phyloP scores from a whole-genome alignment of 1,140 invertebrate genomes.

The Neodiprion virginianus region DNA sequence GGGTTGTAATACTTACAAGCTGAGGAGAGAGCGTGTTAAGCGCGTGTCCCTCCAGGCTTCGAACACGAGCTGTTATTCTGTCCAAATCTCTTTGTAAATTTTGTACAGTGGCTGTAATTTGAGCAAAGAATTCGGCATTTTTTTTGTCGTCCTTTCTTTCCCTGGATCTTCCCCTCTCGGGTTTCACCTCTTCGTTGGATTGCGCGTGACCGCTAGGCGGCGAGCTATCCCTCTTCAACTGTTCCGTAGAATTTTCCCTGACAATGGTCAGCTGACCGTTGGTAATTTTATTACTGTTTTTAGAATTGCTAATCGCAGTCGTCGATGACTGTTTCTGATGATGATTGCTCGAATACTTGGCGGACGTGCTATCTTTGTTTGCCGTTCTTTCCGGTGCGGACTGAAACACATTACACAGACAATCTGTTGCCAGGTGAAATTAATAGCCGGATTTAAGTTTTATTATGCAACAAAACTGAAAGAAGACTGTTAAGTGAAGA shows the following conservation, averaged over 20 bases:
- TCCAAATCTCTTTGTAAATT: slow-evolving; percentile 57
- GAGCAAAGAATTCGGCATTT: slow-evolving; percentile 48
- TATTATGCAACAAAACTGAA: neutral
- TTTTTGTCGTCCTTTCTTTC: slow-evolving; percentile 46
- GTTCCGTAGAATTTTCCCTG: slow-evolving; percentile 10
- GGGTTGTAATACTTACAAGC: slow-evolving; percentile 23
- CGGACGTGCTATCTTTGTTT: slow-evolving; percentile 38
- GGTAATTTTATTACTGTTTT: neutral
- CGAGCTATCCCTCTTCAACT: slow-evolving; percentile 32
- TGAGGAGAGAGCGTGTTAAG: slow-evolving; percentile 38
- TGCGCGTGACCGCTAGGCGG: slow-evolving; percentile 27
- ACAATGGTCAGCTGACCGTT: slow-evolving; percentile 25
- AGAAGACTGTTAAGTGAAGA: slow-evolving; percentile 15
- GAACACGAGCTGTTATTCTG: slow-evolving; percentile 51
- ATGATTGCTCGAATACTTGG: slow-evolving; percentile 39
- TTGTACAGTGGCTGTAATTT: slow-evolving; percentile 50
- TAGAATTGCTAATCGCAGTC: slow-evolving; percentile 27
- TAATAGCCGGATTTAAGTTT: neutral
- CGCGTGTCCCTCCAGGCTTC: slow-evolving; percentile 51
- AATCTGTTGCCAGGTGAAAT: slow-evolving; percentile 2
- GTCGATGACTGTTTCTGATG: slow-evolving; percentile 31
- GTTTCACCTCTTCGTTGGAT: slow-evolving; percentile 21
- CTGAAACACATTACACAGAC: slow-evolving; percentile 29
- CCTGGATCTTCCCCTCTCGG: slow-evolving; percentile 44
- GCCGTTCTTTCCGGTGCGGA: slow-evolving; percentile 48